Base-by-base conservation (phyloP, 2,113 vertebrate species). In the Gila orcuttii region DNA sequence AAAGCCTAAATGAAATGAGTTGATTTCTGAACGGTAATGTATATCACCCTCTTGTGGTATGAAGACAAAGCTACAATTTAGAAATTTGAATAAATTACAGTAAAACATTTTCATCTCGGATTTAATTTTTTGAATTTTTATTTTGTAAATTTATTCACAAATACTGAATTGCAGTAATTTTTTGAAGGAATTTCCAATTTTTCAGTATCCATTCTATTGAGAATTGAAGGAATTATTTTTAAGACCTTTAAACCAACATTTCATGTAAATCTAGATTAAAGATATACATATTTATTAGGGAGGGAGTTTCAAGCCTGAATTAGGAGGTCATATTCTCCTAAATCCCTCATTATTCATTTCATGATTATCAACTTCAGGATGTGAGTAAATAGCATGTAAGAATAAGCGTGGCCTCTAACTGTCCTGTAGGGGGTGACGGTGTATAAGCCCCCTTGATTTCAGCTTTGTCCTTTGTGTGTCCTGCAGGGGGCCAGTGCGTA, bases 401-500 rank as follows among this genome's bases (percentile, higher is more conserved):
- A 78, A n/a, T 3, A n/a, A 36, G 21, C 21, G 21, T 69, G 19
- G 21, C 33, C 73, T 33, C 52, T 66, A 28, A 13, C 25, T 69
- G 21, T 52, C 79, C 79, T 52, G 62, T 52, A 68, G 79, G 62
- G 62, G 79, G 79, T 50, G 62, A 52, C 17, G 1, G 42, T 68
- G 62, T 82, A 66, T 66, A 66, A 66, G 39, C 3, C 36, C 3
- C 45, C 11, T 13, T 69, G 6, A 13, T n/a, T 52, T 42, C 8
- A 45, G 8, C 11, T 52, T 2, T 64, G 25, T 86, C 66, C 60
- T 75, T 6, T 77, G 19, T 89, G 52, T 87, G 82, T 64, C 55
- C 89, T 94, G 12, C 89, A 99, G 97, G 97, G 97, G 33, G 92
- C 95, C 0, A 95, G 96, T 73, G 95, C 96, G 0, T 98, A 99